Evolutionary conservation across 2,888 invertebrate genomes (phyloP).

Genomic region (Lithophane semibrunnea): DNA sequence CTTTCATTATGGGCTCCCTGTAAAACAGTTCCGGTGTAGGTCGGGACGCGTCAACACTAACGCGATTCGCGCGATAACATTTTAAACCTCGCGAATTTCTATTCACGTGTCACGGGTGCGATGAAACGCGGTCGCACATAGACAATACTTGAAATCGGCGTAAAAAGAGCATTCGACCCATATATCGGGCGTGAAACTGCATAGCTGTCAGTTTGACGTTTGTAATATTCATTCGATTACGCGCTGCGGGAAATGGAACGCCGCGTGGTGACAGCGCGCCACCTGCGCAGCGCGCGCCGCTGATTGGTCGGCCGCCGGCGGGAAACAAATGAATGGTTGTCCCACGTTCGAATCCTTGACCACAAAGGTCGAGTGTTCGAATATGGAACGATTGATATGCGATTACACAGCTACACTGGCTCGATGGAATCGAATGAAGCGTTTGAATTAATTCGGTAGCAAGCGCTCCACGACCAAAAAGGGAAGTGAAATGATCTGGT

Average conservation of each 20-base stretch:
- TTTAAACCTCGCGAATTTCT: constrained; percentile 69
- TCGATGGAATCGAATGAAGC: constrained; percentile 77
- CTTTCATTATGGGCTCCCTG: constrained; percentile 87
- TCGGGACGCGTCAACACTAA: constrained; percentile 80
- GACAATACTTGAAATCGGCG: constrained; percentile 80
- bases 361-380: constrained; percentile 79
- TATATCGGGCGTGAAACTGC: constrained; percentile 82
- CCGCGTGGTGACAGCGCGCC: constrained; percentile 84
- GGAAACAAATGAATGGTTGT: constrained; percentile 79
- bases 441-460: constrained; percentile 72
- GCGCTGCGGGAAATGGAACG: constrained; percentile 85
- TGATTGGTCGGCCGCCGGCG: constrained; percentile 75
- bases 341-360: constrained; percentile 77
- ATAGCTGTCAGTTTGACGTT: constrained; percentile 85
- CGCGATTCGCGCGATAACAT: constrained; percentile 74
- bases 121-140: constrained; percentile 69
- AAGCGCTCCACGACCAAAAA: constrained; percentile 74
- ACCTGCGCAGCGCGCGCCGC: constrained; percentile 77
- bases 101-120: constrained; percentile 48
- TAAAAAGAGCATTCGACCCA: constrained; percentile 86
- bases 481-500: constrained; percentile 72
- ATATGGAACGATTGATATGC: constrained; percentile 83
- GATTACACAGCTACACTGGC: constrained; percentile 73
- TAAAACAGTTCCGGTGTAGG: constrained; percentile 81
- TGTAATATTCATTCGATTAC: constrained; percentile 90